phyloP scores from a whole-genome alignment of 1,140 invertebrate species.

The Lycorma delicatula region DNA sequence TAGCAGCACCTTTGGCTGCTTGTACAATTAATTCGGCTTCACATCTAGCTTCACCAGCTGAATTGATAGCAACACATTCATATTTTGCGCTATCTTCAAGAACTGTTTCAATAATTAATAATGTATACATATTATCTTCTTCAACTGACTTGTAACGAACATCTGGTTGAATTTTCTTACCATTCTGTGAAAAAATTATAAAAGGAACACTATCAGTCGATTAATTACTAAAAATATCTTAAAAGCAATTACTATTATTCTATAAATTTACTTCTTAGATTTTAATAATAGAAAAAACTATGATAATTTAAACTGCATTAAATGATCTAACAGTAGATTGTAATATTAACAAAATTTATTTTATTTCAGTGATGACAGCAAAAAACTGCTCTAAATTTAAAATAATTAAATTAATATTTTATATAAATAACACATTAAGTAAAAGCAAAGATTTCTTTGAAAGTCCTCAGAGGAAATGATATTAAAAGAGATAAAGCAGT shows the following conservation, averaged over 20 bases:
- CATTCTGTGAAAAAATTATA: constrained; percentile 50
- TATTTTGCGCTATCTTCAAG: constrained; percentile 82
- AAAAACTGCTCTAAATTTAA: too few species aligned
- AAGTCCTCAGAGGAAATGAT: too few species aligned
- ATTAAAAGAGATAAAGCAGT: too few species aligned
- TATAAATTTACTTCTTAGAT: not conserved
- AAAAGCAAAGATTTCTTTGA: too few species aligned
- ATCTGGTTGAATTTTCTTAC: constrained; percentile 77
- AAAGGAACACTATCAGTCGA: not conserved
- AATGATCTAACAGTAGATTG: too few species aligned
- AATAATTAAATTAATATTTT: too few species aligned
- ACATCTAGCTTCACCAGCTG: constrained; percentile 80
- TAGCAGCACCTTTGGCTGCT: constrained; percentile 48
- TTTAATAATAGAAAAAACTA: too few species aligned
- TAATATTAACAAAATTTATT: too few species aligned
- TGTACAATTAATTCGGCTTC: constrained; percentile 72
- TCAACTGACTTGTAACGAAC: constrained; percentile 82
- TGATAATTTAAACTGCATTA: too few species aligned
- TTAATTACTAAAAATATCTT: not conserved
- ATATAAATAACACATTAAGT: too few species aligned
- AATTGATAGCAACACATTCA: constrained; percentile 87
- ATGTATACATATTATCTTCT: constrained; percentile 76
- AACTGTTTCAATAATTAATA: constrained; percentile 76
- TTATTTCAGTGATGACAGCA: too few species aligned
- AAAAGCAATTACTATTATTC: not conserved